Conservation (phyloP, 2,888 invertebrate genomes). For the Augiades crinisus region DNA sequence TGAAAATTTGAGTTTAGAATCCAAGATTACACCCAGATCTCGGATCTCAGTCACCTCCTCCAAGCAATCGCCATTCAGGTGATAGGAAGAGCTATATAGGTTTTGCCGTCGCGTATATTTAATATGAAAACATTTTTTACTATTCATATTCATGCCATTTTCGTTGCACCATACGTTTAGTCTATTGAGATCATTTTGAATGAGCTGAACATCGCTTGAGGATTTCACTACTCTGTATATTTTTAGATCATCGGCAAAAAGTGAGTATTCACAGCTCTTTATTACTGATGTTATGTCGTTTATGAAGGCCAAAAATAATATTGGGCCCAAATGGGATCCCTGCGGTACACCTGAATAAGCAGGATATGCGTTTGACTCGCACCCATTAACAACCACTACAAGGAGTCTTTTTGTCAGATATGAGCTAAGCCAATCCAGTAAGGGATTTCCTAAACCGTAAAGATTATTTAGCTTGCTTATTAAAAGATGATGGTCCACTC, state of each 20-base stretch:
- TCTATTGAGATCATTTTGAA: neutral
- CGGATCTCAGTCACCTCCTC: slow-evolving; percentile 7
- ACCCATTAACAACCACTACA: slow-evolving; percentile 12
- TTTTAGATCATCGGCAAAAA: neutral
- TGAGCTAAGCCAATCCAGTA: slow-evolving; percentile 21
- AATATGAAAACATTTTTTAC: slow-evolving; percentile 7
- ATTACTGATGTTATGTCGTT: slow-evolving; percentile 5
- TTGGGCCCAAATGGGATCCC: slow-evolving; percentile 17
- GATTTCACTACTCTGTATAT: neutral
- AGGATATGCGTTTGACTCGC: neutral
- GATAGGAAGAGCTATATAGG: neutral
- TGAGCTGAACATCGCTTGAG: neutral
- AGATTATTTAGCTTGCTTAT: neutral
- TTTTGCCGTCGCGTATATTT: neutral
- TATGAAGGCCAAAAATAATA: slow-evolving; percentile 12
- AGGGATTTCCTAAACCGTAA: slow-evolving; percentile 4
- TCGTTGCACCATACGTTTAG: neutral
- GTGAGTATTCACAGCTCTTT: neutral
- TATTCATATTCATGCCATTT: neutral
- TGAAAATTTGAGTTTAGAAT: slow-evolving; percentile 7
- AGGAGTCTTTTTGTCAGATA: slow-evolving; percentile 12
- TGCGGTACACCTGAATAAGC: slow-evolving; percentile 16
- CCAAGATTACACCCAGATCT: slow-evolving; percentile 14
- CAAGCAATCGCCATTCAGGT: neutral
- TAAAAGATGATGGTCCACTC: neutral